phyloP scores from a whole-genome alignment of 2,888 invertebrate species.

The Caenorhabditis plicata region DNA sequence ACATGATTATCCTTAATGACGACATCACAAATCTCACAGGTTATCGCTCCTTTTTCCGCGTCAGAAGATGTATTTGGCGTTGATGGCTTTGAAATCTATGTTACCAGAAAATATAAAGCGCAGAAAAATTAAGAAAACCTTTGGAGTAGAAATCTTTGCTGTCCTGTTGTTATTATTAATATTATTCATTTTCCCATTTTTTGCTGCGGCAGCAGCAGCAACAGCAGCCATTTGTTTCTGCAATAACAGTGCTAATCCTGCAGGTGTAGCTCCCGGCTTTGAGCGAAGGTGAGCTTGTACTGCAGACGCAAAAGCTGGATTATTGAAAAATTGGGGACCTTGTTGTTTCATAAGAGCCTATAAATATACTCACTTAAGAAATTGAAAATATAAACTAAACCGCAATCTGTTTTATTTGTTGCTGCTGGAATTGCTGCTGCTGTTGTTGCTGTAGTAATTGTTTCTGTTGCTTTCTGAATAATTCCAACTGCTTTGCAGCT shows the following conservation, averaged over 20 bases:
- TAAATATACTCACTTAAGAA: slow-evolving; percentile 9
- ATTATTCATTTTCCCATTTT: too few relatives aligned
- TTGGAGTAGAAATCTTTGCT: slow-evolving; percentile 1
- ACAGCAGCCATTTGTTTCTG: slow-evolving; percentile 11
- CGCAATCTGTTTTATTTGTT: slow-evolving; percentile 18
- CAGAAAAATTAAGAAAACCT: too few relatives aligned
- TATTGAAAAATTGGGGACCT: neutral
- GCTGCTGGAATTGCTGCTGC: slow-evolving; percentile 26
- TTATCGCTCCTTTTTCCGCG: neutral
- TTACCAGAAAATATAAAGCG: too few relatives aligned
- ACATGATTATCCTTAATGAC: slow-evolving; percentile 38
- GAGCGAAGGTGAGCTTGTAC: slow-evolving; percentile 17
- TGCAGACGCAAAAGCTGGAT: neutral
- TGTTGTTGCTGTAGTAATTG: slow-evolving; percentile 6
- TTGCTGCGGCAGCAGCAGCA: too few relatives aligned
- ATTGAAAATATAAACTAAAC: slow-evolving; percentile 5
- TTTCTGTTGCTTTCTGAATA: slow-evolving; percentile 23
- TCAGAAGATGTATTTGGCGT: too few relatives aligned
- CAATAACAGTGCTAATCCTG: slow-evolving; percentile 2
- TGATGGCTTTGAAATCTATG: too few relatives aligned
- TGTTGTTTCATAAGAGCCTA: slow-evolving; percentile 6
- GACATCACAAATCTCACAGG: slow-evolving; percentile 62
- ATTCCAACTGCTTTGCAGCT: slow-evolving; percentile 2
- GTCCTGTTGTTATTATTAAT: too few relatives aligned
- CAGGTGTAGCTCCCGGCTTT: neutral